Evolutionary conservation across 2,888 invertebrate species (phyloP).

Genomic region (Agonopterix heracliana): DNA sequence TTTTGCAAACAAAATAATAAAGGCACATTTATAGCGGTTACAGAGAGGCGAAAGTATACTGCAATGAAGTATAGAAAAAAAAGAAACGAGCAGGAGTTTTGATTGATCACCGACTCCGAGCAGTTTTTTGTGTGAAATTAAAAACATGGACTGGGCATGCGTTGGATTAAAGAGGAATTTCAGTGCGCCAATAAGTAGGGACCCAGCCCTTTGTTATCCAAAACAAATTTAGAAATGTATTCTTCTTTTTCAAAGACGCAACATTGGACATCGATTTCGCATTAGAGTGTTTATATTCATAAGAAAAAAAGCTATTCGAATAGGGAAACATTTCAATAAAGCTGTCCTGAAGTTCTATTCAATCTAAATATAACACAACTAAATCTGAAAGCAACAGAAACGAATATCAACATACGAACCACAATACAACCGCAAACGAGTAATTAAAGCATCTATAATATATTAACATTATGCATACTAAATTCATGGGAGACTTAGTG

Average conservation of each 20-base stretch:
- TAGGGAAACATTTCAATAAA: no score
- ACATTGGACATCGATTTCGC: constrained; percentile 44
- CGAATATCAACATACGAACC: constrained; percentile 48
- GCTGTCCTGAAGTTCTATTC: no score
- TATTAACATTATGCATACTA: constrained; percentile 68
- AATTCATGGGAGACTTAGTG: constrained; percentile 62
- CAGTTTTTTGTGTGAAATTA: constrained; percentile 73
- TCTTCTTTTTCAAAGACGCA: constrained; percentile 42
- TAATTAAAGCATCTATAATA: constrained; percentile 72
- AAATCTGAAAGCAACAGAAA: constrained; percentile 25
- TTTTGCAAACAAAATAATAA: constrained; percentile 67
- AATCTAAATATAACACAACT: not conserved
- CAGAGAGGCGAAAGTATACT: constrained; percentile 67
- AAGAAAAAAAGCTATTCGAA: not conserved
- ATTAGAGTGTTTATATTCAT: constrained; percentile 24
- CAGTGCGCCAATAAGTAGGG: constrained; percentile 52
- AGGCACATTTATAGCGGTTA: constrained; percentile 64
- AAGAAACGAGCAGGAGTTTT: constrained; percentile 61
- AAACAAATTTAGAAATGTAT: constrained; percentile 55
- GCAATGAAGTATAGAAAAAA: constrained; percentile 65
- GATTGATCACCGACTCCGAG: constrained; percentile 72
- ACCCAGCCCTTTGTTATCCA: constrained; percentile 46
- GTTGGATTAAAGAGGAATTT: constrained; percentile 71
- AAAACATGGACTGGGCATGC: constrained; percentile 68
- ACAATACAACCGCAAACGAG: constrained; percentile 60